These are phyloP conservation scores for Mallotus villosus DNA, from an alignment of 2,797 vertebrate genomes.

Conservation along the genomic window DNA sequence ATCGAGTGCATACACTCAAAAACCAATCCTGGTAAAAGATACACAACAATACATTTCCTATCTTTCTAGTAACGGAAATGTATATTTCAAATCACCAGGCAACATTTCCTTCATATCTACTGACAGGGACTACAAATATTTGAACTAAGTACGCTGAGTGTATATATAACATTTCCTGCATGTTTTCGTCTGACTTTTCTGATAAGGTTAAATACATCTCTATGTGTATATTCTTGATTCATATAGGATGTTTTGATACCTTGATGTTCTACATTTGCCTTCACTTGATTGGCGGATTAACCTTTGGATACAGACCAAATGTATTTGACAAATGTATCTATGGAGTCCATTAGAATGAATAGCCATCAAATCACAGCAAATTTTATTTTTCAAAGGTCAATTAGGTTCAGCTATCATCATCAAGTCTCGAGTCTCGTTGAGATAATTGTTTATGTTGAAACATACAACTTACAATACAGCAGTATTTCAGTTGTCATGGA, in stretches of 20 bases:
- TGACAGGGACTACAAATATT: conserved; percentile 54
- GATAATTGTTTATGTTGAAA: conserved; percentile 21
- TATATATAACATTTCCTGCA: conserved; percentile 27
- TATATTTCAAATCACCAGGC: conserved; percentile 44
- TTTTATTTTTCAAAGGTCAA: conserved; percentile 29
- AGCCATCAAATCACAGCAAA: conserved; percentile 33
- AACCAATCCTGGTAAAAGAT: conserved; percentile 58
- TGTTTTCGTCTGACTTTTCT: background rate
- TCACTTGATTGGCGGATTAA: conserved; percentile 20
- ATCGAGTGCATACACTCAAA: conserved; percentile 55
- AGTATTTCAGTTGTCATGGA: conserved; percentile 40
- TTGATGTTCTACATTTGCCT: conserved; percentile 8
- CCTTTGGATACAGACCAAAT: conserved; percentile 25
- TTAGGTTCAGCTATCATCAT: conserved; percentile 29
- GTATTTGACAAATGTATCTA: conserved; percentile 34
- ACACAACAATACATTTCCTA: conserved; percentile 55
- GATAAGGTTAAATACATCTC: too few relatives aligned
- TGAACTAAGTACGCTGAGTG: conserved; percentile 30
- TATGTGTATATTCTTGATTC: too few relatives aligned
- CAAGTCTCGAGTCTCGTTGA: conserved; percentile 10
- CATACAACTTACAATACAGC: background rate
- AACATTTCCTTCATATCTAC: conserved; percentile 38
- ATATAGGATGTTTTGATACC: too few relatives aligned
- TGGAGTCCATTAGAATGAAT: conserved; percentile 32
- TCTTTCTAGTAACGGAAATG: conserved; percentile 50